These are phyloP conservation scores for Dynastes tityus DNA, from an alignment of 2,888 invertebrate species.

Conservation along the genomic window DNA sequence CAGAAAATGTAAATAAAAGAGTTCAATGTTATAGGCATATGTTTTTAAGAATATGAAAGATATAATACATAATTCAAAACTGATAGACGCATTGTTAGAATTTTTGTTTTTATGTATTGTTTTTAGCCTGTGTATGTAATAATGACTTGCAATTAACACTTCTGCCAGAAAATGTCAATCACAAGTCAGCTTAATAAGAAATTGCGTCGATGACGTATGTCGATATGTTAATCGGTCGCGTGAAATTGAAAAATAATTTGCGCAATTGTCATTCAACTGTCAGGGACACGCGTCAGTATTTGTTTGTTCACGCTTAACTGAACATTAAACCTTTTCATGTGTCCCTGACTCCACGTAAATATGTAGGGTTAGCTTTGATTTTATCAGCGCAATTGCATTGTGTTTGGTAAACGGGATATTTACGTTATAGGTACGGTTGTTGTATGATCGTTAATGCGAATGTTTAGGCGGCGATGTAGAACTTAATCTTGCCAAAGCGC, in stretches of 20 bases:
- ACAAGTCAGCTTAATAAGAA: constrained; percentile 36
- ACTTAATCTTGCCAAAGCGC: no score
- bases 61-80: no score
- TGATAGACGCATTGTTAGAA: no score
- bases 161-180: constrained; percentile 27
- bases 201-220: constrained; percentile 15
- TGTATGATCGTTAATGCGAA: neutral
- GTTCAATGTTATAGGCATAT: no score
- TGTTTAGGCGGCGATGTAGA: no score
- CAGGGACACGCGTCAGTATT: constrained; percentile 60
- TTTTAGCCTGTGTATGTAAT: no score
- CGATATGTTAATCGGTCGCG: constrained; percentile 25
- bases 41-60: no score
- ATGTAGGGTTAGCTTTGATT: constrained; percentile 33
- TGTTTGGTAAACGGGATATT: constrained; percentile 22
- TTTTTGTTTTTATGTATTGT: no score
- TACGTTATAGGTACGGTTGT: no score
- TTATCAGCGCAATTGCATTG: constrained; percentile 26
- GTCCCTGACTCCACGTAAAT: constrained; percentile 29
- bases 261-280: constrained; percentile 61
- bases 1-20: no score
- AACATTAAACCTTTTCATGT: constrained; percentile 46
- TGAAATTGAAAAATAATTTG: constrained; percentile 58
- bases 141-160: constrained; percentile 2
- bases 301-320: constrained; percentile 62